Conservation (phyloP, 2,797 vertebrate genomes). For the Eleutherodactylus coqui region DNA sequence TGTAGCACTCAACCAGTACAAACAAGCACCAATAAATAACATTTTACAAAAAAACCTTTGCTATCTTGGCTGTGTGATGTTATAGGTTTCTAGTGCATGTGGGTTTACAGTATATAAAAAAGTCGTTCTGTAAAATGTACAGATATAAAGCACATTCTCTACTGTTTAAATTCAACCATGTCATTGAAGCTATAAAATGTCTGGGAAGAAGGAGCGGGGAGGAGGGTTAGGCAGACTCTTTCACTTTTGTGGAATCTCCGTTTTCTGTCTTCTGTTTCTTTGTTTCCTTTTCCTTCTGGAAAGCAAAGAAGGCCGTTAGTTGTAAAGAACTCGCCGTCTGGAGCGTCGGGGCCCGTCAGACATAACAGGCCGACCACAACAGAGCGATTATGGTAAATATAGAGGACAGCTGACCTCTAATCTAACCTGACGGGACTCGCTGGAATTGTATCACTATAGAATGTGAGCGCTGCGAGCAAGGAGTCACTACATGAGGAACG, state of each 20-base stretch:
- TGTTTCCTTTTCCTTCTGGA: slow-evolving; percentile 80
- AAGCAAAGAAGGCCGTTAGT: background rate
- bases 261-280: slow-evolving; percentile 88
- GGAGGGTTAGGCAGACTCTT: slow-evolving; percentile 78
- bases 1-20: slow-evolving; percentile 65
- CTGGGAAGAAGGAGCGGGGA: slow-evolving; percentile 49
- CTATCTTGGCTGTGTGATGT: slow-evolving; percentile 76
- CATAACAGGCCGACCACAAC: background rate
- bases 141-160: slow-evolving; percentile 85
- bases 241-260: slow-evolving; percentile 81
- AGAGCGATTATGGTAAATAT: no score
- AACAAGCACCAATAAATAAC: slow-evolving; percentile 89
- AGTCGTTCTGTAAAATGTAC: slow-evolving; percentile 75
- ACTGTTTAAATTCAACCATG: slow-evolving; percentile 79
- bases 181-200: slow-evolving; percentile 76
- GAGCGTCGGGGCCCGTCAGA: background rate
- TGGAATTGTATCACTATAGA: no score
- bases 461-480: no score
- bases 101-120: slow-evolving; percentile 75
- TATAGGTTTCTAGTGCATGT: slow-evolving; percentile 83
- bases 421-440: no score
- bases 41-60: slow-evolving; percentile 77
- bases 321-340: background rate
- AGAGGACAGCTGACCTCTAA: no score
- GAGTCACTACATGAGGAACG: no score